Percentiles rank a stretch among this genome's conserved stretches.
phyloP scores from a whole-genome alignment of 2,888 invertebrate species.

The Dusona sp. region DNA sequence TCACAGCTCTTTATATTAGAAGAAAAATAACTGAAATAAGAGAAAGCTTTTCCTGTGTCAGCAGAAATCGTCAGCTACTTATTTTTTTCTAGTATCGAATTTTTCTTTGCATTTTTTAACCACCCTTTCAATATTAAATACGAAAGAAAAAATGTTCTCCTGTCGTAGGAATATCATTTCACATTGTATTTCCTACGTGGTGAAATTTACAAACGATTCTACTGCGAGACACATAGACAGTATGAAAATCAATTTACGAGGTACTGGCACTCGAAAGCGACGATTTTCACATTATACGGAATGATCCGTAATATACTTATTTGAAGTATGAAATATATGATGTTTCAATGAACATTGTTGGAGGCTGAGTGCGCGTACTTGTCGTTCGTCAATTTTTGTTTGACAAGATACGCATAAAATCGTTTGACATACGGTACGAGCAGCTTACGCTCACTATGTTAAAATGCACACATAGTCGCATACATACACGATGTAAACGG shows the following conservation, averaged over 20 bases:
- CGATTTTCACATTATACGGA: not conserved
- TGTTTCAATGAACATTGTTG: constrained; percentile 37
- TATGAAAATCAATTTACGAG: constrained; percentile 33
- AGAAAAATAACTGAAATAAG: not conserved
- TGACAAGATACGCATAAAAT: constrained; percentile 32
- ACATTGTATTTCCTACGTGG: not conserved
- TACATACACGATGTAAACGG: constrained; percentile 55
- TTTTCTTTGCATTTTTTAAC: no score
- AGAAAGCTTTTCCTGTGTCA: not conserved
- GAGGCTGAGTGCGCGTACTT: constrained; percentile 36
- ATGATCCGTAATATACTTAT: constrained; percentile 13
- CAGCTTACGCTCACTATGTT: not conserved
- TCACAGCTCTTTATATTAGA: not conserved
- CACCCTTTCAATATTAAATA: no score
- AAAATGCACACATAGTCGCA: not conserved
- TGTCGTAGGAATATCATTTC: not conserved
- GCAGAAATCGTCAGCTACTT: no score
- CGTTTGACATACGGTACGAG: not conserved
- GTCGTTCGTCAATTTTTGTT: constrained; percentile 54
- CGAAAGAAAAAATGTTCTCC: not conserved
- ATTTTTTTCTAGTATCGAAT: no score
- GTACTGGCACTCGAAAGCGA: not conserved
- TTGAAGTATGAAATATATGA: constrained; percentile 45
- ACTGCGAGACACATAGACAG: not conserved
- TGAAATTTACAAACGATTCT: not conserved